phyloP scores from a whole-genome alignment of 2,797 vertebrate species.

The Lepilemur ruficaudatus region DNA sequence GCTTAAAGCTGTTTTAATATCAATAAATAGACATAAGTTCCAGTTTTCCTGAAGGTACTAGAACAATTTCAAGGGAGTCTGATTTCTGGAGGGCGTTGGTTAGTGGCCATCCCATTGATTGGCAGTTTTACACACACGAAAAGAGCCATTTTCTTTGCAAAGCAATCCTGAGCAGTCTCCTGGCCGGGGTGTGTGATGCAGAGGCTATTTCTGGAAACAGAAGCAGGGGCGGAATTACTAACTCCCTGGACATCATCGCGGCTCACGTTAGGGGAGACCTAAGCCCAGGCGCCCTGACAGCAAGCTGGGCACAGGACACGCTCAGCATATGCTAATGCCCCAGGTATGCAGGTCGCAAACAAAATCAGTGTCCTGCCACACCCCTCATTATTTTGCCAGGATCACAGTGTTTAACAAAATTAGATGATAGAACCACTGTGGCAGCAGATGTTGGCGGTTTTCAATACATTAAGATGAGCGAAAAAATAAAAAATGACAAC shows the following conservation, averaged over 20 bases:
- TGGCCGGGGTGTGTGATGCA: too few species aligned
- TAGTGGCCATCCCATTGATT: not conserved
- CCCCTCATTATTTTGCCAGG: not conserved
- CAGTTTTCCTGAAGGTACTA: not conserved
- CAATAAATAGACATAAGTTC: not conserved
- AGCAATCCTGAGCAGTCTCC: not conserved
- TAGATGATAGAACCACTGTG: not conserved
- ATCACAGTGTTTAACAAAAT: not conserved
- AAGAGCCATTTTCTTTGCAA: not conserved
- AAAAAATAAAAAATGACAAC: not conserved
- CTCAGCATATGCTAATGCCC: not conserved
- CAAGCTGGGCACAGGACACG: fast-evolving
- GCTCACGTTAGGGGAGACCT: not conserved
- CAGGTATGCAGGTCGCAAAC: not conserved
- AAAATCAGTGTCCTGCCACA: not conserved
- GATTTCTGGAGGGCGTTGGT: not conserved
- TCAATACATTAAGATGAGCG: not conserved
- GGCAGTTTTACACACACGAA: not conserved
- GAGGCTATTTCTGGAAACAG: slow-evolving; percentile 23
- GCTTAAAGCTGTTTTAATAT: not conserved
- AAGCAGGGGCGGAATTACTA: not conserved
- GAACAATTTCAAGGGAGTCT: not conserved
- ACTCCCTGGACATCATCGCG: fast-evolving
- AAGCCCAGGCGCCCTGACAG: not conserved
- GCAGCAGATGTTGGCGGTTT: not conserved